phyloP scores from a whole-genome alignment of 1,140 invertebrate genomes.

The Apis mellifera region DNA sequence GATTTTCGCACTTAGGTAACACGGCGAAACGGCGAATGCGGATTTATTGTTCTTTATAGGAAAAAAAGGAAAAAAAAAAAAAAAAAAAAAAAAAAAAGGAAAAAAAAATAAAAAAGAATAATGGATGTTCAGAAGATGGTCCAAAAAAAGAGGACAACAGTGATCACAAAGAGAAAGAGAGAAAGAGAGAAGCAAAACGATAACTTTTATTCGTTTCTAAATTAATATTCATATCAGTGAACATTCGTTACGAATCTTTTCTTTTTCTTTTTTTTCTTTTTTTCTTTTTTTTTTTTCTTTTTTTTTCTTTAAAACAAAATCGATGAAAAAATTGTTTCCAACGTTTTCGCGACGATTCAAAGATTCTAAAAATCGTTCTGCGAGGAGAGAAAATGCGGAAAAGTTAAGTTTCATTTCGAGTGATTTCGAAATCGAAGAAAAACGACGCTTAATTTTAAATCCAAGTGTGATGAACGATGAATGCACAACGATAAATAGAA shows the following conservation, averaged over 20 bases:
- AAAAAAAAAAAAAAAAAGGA: not conserved
- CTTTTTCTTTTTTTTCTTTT: too few relatives aligned
- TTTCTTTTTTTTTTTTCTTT: too few relatives aligned
- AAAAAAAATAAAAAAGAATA: not conserved
- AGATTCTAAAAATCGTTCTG: not conserved
- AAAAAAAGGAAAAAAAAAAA: not conserved
- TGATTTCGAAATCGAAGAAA: not conserved
- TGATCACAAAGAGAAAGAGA: not conserved
- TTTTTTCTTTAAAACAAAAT: too few relatives aligned
- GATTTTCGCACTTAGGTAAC: constrained; percentile 64
- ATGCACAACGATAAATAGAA: constrained; percentile 29
- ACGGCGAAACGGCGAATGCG: constrained; percentile 43
- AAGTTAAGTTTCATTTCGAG: not conserved
- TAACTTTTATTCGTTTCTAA: not conserved
- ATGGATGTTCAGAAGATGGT: not conserved
- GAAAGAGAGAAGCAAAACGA: not conserved
- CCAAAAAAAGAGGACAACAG: not conserved
- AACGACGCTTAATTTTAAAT: constrained; percentile 8
- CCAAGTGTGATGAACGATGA: constrained; percentile 23
- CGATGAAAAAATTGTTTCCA: too few relatives aligned
- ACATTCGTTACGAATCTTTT: not conserved
- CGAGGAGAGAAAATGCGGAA: not conserved
- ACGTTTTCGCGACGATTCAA: too few relatives aligned
- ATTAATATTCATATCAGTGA: not conserved
- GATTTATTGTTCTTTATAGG: constrained; percentile 23